These are phyloP conservation scores for Siniperca knerii DNA, from an alignment of 2,113 vertebrate genomes.

Conservation along the genomic window DNA sequence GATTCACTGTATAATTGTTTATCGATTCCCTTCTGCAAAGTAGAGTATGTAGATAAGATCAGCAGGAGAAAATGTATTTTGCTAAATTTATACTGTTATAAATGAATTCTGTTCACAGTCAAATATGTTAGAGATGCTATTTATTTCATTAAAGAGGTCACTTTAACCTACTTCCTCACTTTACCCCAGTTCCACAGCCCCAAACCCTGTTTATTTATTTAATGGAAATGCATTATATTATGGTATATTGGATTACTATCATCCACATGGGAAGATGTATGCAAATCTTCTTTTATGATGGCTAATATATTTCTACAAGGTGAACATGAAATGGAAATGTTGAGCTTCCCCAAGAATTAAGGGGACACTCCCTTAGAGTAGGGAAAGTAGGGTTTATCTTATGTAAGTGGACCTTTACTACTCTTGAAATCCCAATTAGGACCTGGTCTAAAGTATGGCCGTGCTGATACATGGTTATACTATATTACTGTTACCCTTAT, in stretches of 20 bases:
- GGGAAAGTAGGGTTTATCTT: constrained; percentile 45
- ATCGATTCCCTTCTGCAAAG: constrained; percentile 81
- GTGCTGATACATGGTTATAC: constrained; percentile 39
- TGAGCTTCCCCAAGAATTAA: constrained; percentile 47
- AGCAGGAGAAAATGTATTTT: constrained; percentile 86
- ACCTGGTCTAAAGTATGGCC: constrained; percentile 45
- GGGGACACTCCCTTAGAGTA: constrained; percentile 47
- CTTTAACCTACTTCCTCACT: constrained; percentile 69
- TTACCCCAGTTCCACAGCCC: constrained; percentile 54
- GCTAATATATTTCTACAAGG: constrained; percentile 69
- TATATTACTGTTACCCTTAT: constrained; percentile 54
- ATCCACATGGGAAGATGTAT: constrained; percentile 58
- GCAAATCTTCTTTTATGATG: constrained; percentile 67
- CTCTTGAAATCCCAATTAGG: constrained; percentile 55
- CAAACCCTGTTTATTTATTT: constrained; percentile 68
- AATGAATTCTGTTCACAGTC: constrained; percentile 73
- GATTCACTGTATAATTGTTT: constrained; percentile 82
- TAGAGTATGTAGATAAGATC: constrained; percentile 86
- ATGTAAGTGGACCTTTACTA: constrained; percentile 59
- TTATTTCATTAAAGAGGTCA: constrained; percentile 77
- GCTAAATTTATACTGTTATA: constrained; percentile 86
- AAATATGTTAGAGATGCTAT: constrained; percentile 76
- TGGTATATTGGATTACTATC: constrained; percentile 68
- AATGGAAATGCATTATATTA: constrained; percentile 71
- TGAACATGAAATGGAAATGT: constrained; percentile 62